Percentiles rank a stretch among this genome's conserved stretches.
Conservation (phyloP, 2,888 invertebrate species). For the Podotricha telesiphe region DNA sequence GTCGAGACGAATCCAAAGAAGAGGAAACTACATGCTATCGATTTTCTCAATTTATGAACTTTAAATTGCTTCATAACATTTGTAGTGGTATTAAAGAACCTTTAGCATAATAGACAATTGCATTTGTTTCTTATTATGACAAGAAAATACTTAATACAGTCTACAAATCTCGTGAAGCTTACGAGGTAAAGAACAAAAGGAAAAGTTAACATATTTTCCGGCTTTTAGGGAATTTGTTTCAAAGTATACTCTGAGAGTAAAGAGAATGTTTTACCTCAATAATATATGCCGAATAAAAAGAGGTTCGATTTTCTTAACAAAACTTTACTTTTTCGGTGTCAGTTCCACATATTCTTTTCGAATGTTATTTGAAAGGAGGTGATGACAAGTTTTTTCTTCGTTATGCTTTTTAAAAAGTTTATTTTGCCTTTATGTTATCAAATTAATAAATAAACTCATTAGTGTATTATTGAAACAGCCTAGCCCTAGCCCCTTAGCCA, state of each 20-base stretch:
- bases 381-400: background rate
- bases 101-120: conserved; percentile 22
- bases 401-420: background rate
- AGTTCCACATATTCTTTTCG: conserved; percentile 9
- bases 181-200: conserved; percentile 20
- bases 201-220: conserved; percentile 71
- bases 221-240: conserved; percentile 60
- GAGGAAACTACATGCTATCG: conserved; percentile 46
- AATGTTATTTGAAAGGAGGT: conserved; percentile 7
- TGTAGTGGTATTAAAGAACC: conserved; percentile 8
- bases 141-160: conserved; percentile 13
- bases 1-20: conserved; percentile 43
- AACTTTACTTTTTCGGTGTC: conserved; percentile 15
- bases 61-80: conserved; percentile 45
- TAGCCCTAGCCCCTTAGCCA: too few relatives aligned
- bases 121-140: conserved; percentile 28
- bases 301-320: conserved; percentile 16
- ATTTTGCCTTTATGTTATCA: background rate
- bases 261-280: conserved; percentile 22
- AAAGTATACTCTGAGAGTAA: conserved; percentile 21
- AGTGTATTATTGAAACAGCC: background rate
- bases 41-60: conserved; percentile 51
- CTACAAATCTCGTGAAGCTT: conserved; percentile 28
- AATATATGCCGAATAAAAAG: conserved; percentile 18
- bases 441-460: background rate